Base-by-base conservation (phyloP, 2,113 vertebrate species). In the Grallaria varia region DNA sequence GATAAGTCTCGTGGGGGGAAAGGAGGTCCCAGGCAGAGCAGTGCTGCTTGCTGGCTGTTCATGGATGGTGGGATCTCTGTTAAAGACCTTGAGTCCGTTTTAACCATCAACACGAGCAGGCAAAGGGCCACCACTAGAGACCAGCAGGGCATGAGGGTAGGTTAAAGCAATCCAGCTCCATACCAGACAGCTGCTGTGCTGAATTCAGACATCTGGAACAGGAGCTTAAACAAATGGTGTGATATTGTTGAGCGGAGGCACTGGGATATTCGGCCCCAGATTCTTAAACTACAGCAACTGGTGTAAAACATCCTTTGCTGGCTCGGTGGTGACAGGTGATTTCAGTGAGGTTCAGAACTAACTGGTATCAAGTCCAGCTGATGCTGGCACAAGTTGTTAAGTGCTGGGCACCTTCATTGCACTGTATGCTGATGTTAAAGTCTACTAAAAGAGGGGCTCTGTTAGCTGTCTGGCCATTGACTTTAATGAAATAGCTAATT, bases 401-500 rank as follows among this genome's bases (percentile, higher is more conserved):
- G 37, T 81, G 47, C n/a, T 72, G 68, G 53, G 22, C 40, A 89
- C 66, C 33, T 82, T 69, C 45, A 67, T 9, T 89, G 62, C 18
- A 45, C 45, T 49, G 24, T 50, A 72, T 49, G 28, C 50, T 89
- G 81, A 67, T 95, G 78, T 59, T 95, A 96, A 96, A 93, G 83
- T 67, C 33, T 47, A 79, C 63, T 88, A 74, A 86, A 83, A 59
- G 62, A 73, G 19, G 58, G n/a, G 16, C 75, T 89, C 67, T 93
- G 45, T 55, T 91, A 62, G 27, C 40, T 80, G 63, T 21, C 47
- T 80, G 78, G 71, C 84, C 84, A 67, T 87, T 88, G 89, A 94
- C 87, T 96, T 94, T 59, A 93, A 91, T 88, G 67, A 90, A 95
- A 94, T 55, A 74, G 39, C 82, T 95, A 94, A 95, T 95, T 89